These are phyloP conservation scores for Aegithalos caudatus DNA, from an alignment of 2,113 vertebrate species.

Conservation along the genomic window DNA sequence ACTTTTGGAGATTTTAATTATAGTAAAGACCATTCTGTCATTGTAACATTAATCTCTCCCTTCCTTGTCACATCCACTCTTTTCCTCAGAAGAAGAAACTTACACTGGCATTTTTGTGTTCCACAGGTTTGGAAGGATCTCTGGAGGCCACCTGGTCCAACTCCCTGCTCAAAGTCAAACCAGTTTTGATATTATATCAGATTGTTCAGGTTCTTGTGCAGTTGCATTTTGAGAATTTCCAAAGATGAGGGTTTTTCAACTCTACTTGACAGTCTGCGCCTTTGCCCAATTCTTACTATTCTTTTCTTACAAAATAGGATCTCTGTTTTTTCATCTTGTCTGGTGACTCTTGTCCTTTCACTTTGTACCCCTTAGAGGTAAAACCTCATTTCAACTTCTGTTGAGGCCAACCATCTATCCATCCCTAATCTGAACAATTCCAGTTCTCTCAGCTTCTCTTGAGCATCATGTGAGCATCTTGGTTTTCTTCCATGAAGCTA, in stretches of 20 bases:
- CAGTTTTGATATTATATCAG: background rate
- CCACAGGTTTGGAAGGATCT: background rate
- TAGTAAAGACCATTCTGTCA: background rate
- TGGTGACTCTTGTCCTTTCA: background rate
- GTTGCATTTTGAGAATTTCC: background rate
- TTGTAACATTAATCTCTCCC: background rate
- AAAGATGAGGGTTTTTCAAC: background rate
- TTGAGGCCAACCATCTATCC: background rate
- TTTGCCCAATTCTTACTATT: background rate
- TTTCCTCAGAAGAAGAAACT: background rate
- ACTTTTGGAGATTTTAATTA: background rate
- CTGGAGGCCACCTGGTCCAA: background rate
- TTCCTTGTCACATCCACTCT: background rate
- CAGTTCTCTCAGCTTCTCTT: background rate
- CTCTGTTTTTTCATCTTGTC: background rate
- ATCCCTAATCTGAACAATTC: background rate
- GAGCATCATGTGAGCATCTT: background rate
- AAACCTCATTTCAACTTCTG: background rate
- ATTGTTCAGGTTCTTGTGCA: background rate
- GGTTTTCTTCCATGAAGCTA: background rate
- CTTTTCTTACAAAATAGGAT: background rate
- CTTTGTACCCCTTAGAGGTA: background rate
- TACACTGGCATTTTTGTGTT: background rate
- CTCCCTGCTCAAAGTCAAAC: background rate
- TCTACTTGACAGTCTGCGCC: background rate